A percentile compares a stretch with the other conserved stretches of the same genome.
phyloP scores from a whole-genome alignment of 2,888 invertebrate species.

The Diaprepes abbreviatus region DNA sequence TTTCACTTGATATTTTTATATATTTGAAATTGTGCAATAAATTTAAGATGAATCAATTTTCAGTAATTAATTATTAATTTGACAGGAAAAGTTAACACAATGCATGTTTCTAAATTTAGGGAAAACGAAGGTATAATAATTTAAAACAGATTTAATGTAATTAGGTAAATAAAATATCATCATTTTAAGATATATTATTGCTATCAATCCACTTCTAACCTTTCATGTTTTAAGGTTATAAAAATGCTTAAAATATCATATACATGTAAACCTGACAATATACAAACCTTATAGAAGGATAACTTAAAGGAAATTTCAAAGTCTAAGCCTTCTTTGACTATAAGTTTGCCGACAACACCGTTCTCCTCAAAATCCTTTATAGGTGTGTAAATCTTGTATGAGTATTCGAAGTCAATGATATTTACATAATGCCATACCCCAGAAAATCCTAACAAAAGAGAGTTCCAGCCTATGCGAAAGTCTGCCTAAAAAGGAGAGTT shows the following conservation, averaged over 20 bases:
- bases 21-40: too few relatives aligned
- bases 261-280: constrained; percentile 22
- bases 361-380: constrained; percentile 84
- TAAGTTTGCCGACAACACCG: constrained; percentile 80
- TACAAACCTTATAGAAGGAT: constrained; percentile 75
- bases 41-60: too few relatives aligned
- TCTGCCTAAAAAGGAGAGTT: constrained; percentile 72
- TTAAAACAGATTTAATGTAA: too few relatives aligned
- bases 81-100: too few relatives aligned
- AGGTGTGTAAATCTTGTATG: constrained; percentile 83
- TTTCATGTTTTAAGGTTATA: constrained; percentile 12
- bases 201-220: background rate
- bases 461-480: constrained; percentile 82
- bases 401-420: constrained; percentile 81
- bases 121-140: too few relatives aligned
- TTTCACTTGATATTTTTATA: too few relatives aligned
- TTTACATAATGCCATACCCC: constrained; percentile 82
- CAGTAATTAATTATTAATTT: too few relatives aligned
- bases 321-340: constrained; percentile 76
- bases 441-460: constrained; percentile 80
- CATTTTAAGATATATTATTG: background rate
- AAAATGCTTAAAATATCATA: constrained; percentile 16
- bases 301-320: constrained; percentile 79
- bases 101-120: too few relatives aligned
- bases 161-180: background rate